Evolutionary conservation across 2,113 vertebrate genomes (phyloP), one percentile per base, ranked within the genome.

Genomic region (Megatriorchis doriae): DNA sequence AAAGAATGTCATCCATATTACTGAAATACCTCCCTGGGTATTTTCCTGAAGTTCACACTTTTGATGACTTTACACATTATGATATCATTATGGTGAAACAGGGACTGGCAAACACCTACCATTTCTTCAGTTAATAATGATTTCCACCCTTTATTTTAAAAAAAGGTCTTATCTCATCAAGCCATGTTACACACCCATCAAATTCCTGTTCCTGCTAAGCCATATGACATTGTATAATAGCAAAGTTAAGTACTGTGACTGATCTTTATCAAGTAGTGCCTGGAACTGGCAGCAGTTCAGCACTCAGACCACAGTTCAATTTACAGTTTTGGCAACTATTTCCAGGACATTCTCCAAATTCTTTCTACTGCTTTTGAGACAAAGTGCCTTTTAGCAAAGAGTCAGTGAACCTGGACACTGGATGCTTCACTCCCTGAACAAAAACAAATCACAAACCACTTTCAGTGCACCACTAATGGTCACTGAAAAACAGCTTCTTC

Each of bases 321-420:
- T 98, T 98, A 95, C 70, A 91, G 26, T 95, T 85, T 89, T 97
- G 94, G 90, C 96, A 97, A 73, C 45, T 36, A 34, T 84, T 95
- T 91, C 95, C 94, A 52, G 32, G 70, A 91, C 77, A 50, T 84
- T 85, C 67, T 97, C 92, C 94, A 97, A 90, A 63, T 95, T n/a
- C 68, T 43, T 96, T 58, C 36, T 93, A 20, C 80, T 95, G 81
- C 88, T 80, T 96, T 74, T 82, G 80, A 92, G 90, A 98, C 81
- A 96, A 94, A 96, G 77, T 86, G 79, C 72, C 85, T 97, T 68
- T 95, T 79, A 88, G 90, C 27, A 93, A 92, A 90, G 86, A 97
- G 81, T 52, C 74, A 91, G 62, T 88, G 84, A 96, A 88, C 67
- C 93, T 47, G 75, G 86, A 93, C 50, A 77, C 66, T 40, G 62